Evolutionary conservation across 2,113 vertebrate genomes (phyloP), one percentile per base, ranked within the genome.

Genomic region (Grammomys dolichurus): DNA sequence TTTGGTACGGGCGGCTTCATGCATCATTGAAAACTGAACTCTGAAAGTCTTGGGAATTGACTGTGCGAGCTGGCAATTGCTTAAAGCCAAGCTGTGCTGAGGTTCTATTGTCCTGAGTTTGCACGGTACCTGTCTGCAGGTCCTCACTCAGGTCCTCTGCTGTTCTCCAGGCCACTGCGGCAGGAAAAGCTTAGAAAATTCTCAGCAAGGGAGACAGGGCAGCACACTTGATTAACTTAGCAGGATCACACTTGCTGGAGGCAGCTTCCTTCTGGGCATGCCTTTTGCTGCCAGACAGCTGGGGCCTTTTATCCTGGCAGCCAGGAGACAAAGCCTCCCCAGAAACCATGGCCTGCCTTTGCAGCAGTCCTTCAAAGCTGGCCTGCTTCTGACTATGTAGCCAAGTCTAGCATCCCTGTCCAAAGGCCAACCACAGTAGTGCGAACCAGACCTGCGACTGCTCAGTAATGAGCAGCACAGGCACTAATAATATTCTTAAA

Each of bases 201-300:
- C 73, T 75, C 24, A 1, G 20, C 7, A 0, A 67, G 11, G 70
- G 46, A 90, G 28, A 75, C 14, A 40, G 31, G n/a, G 48, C 20
- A 87, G 51, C 46, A 26, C 46, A 60, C 46, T 54, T 80, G 54
- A 91, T 84, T 89, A 87, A 70, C 10, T 43, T 89, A 60, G 63
- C 87, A 22, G 31, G 0, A 0, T 11, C 40, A 31, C 33, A 5
- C 78, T 65, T 60, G 93, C 96, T 54, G 40, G 8, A 22, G 75
- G 91, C 93, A 90, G 12, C 80, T 93, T 96, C 82, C 96, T 96
- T 89, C 51, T 13, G 93, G 87, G 89, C 73, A 51, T 11, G 56
- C 48, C 85, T 94, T 96, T 80, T 54, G 69, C 72, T 96, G 69
- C 46, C 43, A 76, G 80, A 48, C 76, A 97, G 78, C 24, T 58